A percentile compares a stretch with the other conserved stretches of the same genome.
These are phyloP conservation scores for Pachypsylla venusta DNA, from an alignment of 1,140 invertebrate genomes.

Conservation along the genomic window DNA sequence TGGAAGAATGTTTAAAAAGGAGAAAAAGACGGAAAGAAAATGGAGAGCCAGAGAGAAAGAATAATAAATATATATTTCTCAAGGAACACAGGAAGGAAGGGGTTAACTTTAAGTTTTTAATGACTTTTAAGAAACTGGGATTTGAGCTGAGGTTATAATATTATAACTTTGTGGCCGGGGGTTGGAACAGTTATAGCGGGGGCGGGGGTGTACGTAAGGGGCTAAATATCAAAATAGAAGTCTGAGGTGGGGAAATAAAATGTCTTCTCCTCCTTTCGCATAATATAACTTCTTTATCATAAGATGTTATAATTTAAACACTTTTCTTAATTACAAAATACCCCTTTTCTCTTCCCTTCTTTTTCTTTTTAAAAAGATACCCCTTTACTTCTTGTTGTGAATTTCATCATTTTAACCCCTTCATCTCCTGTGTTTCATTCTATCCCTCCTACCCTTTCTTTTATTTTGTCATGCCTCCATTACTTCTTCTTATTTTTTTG, in stretches of 20 bases:
- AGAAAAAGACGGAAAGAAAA: too few relatives aligned
- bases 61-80: slow-evolving; percentile 2
- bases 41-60: background rate
- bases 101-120: too few relatives aligned
- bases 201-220: too few relatives aligned
- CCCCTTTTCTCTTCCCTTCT: too few relatives aligned
- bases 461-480: slow-evolving; percentile 4
- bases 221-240: too few relatives aligned
- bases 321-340: slow-evolving; percentile 8
- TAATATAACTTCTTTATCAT: slow-evolving; percentile 3
- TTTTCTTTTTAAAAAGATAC: too few relatives aligned
- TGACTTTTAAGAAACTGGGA: slow-evolving; percentile 8
- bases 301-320: slow-evolving; percentile 10
- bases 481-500: background rate
- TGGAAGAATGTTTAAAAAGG: too few relatives aligned
- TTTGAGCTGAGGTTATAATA: slow-evolving; percentile 9
- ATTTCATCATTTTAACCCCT: too few relatives aligned
- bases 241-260: background rate
- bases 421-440: background rate
- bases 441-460: background rate
- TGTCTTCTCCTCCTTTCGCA: background rate
- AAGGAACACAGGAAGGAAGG: background rate
- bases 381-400: too few relatives aligned
- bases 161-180: slow-evolving; percentile 7
- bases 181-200: too few relatives aligned